Percentiles rank a stretch among this genome's conserved stretches.
These are phyloP conservation scores for Brevipalpus yothersi DNA, from an alignment of 1,140 invertebrate genomes.

Conservation along the genomic window DNA sequence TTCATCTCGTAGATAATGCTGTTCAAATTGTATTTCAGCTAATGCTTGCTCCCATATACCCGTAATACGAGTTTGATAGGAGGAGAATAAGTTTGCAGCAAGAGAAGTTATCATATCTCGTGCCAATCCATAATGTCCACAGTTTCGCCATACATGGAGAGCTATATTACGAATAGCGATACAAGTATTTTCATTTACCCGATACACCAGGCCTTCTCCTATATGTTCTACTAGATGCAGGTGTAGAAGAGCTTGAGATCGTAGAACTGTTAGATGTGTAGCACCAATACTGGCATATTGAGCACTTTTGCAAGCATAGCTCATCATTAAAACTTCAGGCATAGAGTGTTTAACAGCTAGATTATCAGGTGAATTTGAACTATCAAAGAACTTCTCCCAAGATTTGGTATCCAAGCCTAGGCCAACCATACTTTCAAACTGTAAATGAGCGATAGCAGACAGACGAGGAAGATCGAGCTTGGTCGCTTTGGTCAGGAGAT, in stretches of 20 bases:
- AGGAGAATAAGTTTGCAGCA: not conserved
- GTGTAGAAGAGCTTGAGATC: constrained; percentile 3
- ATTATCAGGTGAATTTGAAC: not conserved
- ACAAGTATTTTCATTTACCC: constrained; percentile 6
- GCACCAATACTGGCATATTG: constrained; percentile 5
- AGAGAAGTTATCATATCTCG: constrained; percentile 4
- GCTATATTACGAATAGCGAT: constrained; percentile 8
- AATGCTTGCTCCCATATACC: constrained; percentile 4
- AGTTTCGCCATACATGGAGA: constrained; percentile 4
- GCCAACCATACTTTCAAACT: not conserved
- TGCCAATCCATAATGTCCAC: not conserved
- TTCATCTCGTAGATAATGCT: constrained; percentile 1
- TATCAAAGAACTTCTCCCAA: not conserved
- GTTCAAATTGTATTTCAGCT: constrained; percentile 9
- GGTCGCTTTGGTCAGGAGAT: not conserved
- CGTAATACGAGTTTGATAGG: not conserved
- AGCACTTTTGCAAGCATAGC: constrained; percentile 4
- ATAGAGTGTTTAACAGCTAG: constrained; percentile 7
- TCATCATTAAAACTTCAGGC: constrained; percentile 7
- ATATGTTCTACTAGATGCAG: constrained; percentile 6
- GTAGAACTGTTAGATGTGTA: not conserved
- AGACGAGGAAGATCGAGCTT: not conserved
- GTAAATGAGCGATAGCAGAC: not conserved
- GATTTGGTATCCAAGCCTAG: not conserved
- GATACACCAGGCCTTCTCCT: constrained; percentile 4